These are phyloP conservation scores for Drosophila kambysellisi DNA, from an alignment of 2,888 invertebrate genomes.

Conservation along the genomic window DNA sequence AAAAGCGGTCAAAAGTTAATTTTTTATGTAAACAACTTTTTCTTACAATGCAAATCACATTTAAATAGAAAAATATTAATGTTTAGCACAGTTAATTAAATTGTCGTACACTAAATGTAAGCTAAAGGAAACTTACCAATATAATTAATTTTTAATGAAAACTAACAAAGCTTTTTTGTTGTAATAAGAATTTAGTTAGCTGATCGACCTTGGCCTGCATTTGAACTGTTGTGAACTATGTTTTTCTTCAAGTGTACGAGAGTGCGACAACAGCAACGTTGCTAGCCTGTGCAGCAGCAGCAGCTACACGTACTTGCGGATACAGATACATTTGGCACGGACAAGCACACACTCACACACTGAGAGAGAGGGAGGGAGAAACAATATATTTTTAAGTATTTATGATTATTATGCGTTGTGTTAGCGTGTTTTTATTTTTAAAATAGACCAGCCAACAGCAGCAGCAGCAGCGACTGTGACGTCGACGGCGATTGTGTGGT, in stretches of 20 bases:
- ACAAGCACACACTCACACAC: background rate
- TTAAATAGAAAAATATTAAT: background rate
- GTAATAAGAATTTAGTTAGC: background rate
- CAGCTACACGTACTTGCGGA: background rate
- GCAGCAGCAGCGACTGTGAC: background rate
- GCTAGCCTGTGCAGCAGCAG: background rate
- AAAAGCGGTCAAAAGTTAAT: background rate
- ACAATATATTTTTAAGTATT: constrained; percentile 54
- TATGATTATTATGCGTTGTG: constrained; percentile 57
- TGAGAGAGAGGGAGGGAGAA: background rate
- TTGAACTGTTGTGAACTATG: background rate
- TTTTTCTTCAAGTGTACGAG: background rate
- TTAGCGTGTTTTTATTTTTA: constrained; percentile 60
- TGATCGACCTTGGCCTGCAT: background rate
- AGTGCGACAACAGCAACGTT: background rate
- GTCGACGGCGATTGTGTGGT: background rate
- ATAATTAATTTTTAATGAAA: background rate
- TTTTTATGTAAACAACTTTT: too few species aligned
- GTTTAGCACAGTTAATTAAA: background rate
- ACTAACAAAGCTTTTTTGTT: background rate
- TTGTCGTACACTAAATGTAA: background rate
- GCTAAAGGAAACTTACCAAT: background rate
- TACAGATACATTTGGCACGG: background rate
- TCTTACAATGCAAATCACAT: background rate
- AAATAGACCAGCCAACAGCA: constrained; percentile 37